Conservation (phyloP, 1,140 invertebrate species). For the Neodiprion virginianus region DNA sequence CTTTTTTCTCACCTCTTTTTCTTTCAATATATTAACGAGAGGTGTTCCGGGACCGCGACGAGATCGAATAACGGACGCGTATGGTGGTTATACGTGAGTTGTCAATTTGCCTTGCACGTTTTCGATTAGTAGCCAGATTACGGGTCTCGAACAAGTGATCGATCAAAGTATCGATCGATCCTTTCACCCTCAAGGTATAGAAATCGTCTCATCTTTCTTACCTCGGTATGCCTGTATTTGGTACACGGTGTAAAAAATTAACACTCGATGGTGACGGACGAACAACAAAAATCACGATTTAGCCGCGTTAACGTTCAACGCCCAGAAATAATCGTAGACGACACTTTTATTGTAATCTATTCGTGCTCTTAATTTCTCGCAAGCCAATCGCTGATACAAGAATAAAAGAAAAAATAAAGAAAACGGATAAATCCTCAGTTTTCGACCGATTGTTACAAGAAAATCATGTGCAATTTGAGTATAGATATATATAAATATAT, state of each 20-base stretch:
- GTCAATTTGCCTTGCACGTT: conserved; percentile 7
- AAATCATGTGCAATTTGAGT: no score
- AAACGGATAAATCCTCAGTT: no score
- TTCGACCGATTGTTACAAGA: no score
- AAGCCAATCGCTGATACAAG: no score
- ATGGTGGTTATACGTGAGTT: background rate
- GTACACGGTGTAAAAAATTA: background rate
- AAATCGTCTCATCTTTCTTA: background rate
- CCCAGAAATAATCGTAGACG: no score
- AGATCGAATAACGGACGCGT: background rate
- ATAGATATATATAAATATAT: no score
- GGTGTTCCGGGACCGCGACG: background rate
- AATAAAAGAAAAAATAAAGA: no score
- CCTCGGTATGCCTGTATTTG: background rate
- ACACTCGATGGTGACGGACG: background rate
- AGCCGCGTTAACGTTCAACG: no score
- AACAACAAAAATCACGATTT: background rate
- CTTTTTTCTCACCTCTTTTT: conserved; percentile 12
- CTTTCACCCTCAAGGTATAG: background rate
- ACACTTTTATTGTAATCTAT: no score
- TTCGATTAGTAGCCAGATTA: background rate
- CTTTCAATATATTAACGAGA: background rate
- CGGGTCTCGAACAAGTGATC: background rate
- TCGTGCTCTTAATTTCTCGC: no score
- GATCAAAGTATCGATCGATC: conserved; percentile 7